These are phyloP conservation scores for Monochamus saltuarius DNA, from an alignment of 1,140 invertebrate genomes.

Conservation along the genomic window DNA sequence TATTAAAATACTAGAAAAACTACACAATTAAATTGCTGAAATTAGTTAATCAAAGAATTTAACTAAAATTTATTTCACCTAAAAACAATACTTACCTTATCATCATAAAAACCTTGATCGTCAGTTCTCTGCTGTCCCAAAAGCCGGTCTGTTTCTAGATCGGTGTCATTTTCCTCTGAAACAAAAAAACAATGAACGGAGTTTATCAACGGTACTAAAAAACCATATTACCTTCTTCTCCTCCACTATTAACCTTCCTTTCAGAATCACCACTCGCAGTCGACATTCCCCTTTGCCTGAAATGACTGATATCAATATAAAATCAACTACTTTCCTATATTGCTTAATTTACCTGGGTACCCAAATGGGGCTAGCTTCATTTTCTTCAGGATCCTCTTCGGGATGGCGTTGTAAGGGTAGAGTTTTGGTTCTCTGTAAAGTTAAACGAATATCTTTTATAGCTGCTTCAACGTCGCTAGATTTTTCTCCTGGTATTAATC, in stretches of 20 bases:
- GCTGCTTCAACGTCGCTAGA: constrained; percentile 68
- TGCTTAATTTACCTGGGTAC: constrained; percentile 59
- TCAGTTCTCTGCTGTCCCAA: constrained; percentile 86
- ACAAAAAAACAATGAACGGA: constrained; percentile 5
- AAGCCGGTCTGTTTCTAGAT: constrained; percentile 85
- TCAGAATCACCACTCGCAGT: constrained; percentile 51
- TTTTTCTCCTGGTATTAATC: constrained; percentile 51
- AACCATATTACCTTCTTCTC: constrained; percentile 50
- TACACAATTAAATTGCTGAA: no score
- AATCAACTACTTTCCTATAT: constrained; percentile 16
- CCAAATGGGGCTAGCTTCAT: constrained; percentile 62
- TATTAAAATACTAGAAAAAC: no score
- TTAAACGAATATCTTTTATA: constrained; percentile 78
- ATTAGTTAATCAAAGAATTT: not conserved
- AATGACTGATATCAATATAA: constrained; percentile 35
- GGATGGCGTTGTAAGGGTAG: constrained; percentile 58
- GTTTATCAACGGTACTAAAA: constrained; percentile 5
- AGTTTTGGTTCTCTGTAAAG: constrained; percentile 74
- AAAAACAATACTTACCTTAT: constrained; percentile 61
- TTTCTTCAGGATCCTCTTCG: constrained; percentile 46
- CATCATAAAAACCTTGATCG: constrained; percentile 88
- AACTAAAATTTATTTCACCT: not conserved
- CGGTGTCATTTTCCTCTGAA: constrained; percentile 81
- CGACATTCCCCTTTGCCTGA: constrained; percentile 51
- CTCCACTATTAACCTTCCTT: constrained; percentile 49